Evolutionary conservation across 92 coral and sea anemone genomes (phyloP), one percentile per base, ranked within the genome.

Genomic region (Porites lobata): DNA sequence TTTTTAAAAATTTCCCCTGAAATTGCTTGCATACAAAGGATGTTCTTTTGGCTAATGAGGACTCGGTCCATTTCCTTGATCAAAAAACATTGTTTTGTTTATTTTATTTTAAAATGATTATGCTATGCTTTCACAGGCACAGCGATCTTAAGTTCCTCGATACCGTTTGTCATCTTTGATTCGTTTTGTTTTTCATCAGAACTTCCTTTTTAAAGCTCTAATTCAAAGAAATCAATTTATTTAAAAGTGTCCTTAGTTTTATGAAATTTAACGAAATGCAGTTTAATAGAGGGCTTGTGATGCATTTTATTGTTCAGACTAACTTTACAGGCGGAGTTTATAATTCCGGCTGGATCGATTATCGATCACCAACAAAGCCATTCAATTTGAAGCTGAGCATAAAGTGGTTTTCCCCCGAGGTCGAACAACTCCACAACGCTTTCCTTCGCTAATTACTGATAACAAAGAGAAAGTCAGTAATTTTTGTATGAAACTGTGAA

Each of bases 1-100:
- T 81, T 20, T 29, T 38, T 38, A 38, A 38, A 19, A 61, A 79
- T 63, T 64, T 79, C 47, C 83, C 50, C 19, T 50, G 72, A 47
- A 79, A 79, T 79, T 79, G 62, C 61, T 63, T 79, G 11, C 58
- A 63, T 63, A 65, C 58, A 79, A 65, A 65, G 72, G 69, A 20
- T n/a, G 38, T 22, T 69, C n/a, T n/a, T 57, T 15, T 14, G n/a
- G 66, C 9, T 53, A 81, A 81, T 68, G 76, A 81, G 65, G 12
- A 24, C 53, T 69, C 12, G 76, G 43, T 54, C 20, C 63, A 29
- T 66, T 68, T 51, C 50, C 29, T 24, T 29, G 64, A 54, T 29
- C 18, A 68, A 22, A 47, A 52, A 12, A 53, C 11, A 57, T 79
- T 79, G 83, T 58, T 29, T 77, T 69, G 50, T 79, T 80, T 80